Conservation (phyloP, 2,113 vertebrate genomes). For the Strix aluco region DNA sequence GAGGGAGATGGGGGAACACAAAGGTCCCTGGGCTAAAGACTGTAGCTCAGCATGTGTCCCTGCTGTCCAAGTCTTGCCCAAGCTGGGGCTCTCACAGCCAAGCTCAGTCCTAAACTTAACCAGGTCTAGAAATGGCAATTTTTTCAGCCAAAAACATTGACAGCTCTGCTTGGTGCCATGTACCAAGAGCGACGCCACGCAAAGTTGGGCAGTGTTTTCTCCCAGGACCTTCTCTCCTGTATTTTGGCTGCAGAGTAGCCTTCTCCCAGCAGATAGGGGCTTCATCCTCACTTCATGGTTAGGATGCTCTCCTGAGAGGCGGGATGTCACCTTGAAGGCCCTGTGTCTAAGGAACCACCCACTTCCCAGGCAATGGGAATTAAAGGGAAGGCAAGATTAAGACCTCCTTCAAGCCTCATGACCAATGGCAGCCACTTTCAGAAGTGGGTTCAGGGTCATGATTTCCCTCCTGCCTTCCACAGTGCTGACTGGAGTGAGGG, state of each 20-base stretch:
- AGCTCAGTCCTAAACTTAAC: not conserved
- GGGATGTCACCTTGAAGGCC: not conserved
- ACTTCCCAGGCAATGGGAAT: not conserved
- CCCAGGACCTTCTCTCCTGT: not conserved
- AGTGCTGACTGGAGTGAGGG: not conserved
- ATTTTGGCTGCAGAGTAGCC: not conserved
- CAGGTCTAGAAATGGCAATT: not conserved
- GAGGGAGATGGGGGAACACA: not conserved
- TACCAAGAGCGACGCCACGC: not conserved
- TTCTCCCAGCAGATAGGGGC: not conserved
- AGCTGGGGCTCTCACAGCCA: not conserved
- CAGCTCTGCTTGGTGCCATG: not conserved
- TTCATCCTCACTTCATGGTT: not conserved
- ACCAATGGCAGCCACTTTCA: not conserved
- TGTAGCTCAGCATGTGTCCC: not conserved
- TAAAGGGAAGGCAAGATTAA: not conserved
- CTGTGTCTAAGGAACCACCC: not conserved
- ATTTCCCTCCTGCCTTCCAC: not conserved
- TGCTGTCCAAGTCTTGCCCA: not conserved
- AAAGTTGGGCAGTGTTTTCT: not conserved
- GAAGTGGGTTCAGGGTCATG: accelerated
- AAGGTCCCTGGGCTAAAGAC: not conserved
- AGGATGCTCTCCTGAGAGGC: not conserved
- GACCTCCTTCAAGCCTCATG: not conserved
- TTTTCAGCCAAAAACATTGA: not conserved